Base-by-base conservation (phyloP, 92 coral and sea anemone genomes). In the Galaxea fascicularis region DNA sequence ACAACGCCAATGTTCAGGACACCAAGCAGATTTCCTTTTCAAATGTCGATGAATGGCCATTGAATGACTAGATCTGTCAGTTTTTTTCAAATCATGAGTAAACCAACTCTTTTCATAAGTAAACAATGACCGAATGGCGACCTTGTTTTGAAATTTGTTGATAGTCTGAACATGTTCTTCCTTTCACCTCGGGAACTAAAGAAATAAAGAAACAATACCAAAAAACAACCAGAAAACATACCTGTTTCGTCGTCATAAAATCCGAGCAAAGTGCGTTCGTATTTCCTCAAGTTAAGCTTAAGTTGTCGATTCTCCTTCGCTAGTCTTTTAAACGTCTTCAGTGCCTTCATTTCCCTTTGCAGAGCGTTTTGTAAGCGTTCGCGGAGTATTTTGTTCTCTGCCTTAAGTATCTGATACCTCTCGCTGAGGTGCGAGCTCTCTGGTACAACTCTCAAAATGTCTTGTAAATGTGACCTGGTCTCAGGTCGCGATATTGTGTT, bases 291-390 rank as follows among this genome's bases (percentile, higher is more conserved):
- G 31, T 84, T 91, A 59, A 97, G 80, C 82, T 92, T 93, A n/a
- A 97, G 88, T 84, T 93, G 94, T 73, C 99, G 74, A 83, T 97
- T 97, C 62, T 97, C 99, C 85, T 93, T 95, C 44, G 99, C 98
- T 4, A 97, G 84, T 56, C 96, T 88, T 74, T 97, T 95, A 67
- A 97, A 97, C 20, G 99, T 97, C 88, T 97, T 97, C 65, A 97
- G 65, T 1, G 99, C 98, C 65, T 97, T 97, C 98, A 97, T 94
- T 74, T 97, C 99, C 10, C 99, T 91, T 56, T 97, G 99, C 6
- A 97, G 86, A 5, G 99, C 99, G 73, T 97, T 96, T 71, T 97
- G 98, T 24, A 97, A 81, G 1, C 99, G 95, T 71, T 97, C 99
- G 15, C 98, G 91, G 44, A 97, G 86, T 73, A 97, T 97, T 85